Evolutionary conservation across 2,888 invertebrate species (phyloP).

Genomic region (Parasteatoda lunata): DNA sequence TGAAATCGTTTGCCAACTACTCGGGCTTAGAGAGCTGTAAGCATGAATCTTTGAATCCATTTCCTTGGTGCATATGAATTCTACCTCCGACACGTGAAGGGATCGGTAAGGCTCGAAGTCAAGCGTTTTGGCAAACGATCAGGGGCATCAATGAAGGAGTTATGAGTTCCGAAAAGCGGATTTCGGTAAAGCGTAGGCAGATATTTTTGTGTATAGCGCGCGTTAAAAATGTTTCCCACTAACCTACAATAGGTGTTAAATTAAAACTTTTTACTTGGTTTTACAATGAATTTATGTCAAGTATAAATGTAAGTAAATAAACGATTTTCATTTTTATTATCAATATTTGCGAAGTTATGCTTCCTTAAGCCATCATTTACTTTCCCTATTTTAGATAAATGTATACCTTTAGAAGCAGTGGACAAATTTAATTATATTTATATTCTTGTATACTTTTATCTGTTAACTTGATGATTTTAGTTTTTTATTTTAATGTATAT

Average conservation of each 20-base stretch:
- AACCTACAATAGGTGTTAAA: background rate
- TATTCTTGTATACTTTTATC: no score
- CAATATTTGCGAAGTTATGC: no score
- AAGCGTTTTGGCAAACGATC: constrained; percentile 38
- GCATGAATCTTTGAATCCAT: constrained; percentile 11
- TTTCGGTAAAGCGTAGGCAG: background rate
- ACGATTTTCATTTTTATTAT: no score
- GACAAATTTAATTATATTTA: no score
- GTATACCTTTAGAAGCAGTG: no score
- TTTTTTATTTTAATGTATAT: no score
- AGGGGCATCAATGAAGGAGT: constrained; percentile 36
- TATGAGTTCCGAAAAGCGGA: constrained; percentile 7
- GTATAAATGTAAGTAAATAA: no score
- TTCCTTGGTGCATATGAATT: background rate
- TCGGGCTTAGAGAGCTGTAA: constrained; percentile 21
- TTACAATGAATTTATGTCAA: no score
- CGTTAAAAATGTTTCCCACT: background rate
- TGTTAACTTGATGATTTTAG: no score
- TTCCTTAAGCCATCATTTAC: no score
- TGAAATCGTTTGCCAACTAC: constrained; percentile 30
- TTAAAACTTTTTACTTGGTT: background rate
- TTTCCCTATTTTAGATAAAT: no score
- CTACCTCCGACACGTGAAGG: background rate
- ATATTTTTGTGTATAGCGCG: background rate
- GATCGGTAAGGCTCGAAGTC: constrained; percentile 11